Conservation (phyloP, 2,113 vertebrate species). For the Columba livia region DNA sequence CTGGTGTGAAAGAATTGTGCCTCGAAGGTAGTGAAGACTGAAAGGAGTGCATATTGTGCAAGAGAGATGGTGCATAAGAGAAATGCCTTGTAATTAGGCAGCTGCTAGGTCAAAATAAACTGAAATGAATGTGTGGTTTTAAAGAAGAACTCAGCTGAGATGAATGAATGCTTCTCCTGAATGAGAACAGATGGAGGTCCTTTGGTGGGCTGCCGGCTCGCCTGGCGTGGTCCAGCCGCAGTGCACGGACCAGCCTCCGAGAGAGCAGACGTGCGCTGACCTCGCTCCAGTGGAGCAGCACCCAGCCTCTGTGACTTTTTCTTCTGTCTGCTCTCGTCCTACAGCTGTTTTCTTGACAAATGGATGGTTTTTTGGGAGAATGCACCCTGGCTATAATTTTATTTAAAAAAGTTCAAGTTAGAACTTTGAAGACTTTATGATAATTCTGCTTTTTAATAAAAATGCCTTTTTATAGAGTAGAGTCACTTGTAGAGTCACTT, state of each 20-base stretch:
- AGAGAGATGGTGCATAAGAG: background rate
- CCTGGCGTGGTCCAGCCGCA: background rate
- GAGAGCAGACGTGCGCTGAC: background rate
- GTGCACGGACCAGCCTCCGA: background rate
- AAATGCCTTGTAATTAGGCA: background rate
- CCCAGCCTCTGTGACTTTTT: background rate
- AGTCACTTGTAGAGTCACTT: background rate
- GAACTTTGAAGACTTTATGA: background rate
- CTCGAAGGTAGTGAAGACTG: background rate
- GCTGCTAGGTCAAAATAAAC: background rate
- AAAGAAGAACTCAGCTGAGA: background rate
- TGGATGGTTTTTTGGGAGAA: background rate
- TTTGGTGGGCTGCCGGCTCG: background rate
- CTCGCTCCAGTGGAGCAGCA: background rate
- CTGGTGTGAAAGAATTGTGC: background rate
- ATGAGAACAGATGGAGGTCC: background rate
- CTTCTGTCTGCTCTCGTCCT: background rate
- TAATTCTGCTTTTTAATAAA: background rate
- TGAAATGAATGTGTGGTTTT: background rate
- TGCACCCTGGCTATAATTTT: background rate
- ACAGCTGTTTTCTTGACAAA: background rate
- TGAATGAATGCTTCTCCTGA: background rate
- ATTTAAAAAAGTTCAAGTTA: background rate
- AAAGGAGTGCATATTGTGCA: background rate
- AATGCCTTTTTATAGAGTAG: background rate